Evolutionary conservation across 2,888 invertebrate genomes (phyloP).

Genomic region (Ptilodon capucinus): DNA sequence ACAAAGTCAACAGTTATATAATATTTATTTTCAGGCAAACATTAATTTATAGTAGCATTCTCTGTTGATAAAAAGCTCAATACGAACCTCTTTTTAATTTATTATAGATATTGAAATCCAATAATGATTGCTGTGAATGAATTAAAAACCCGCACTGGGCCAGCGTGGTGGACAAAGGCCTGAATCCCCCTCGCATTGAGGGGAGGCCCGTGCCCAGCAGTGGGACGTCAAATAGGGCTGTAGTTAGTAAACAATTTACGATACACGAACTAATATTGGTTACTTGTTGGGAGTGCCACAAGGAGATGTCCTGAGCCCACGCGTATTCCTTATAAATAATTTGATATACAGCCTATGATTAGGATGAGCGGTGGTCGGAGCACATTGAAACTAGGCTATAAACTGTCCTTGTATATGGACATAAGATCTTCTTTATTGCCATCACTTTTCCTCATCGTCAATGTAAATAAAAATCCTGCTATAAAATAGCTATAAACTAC

Average conservation of each 20-base stretch:
- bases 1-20: too few relatives aligned
- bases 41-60: too few relatives aligned
- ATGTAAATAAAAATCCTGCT: neutral
- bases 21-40: too few relatives aligned
- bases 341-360: conserved; percentile 36
- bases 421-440: neutral
- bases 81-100: too few relatives aligned
- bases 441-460: neutral
- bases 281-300: conserved; percentile 54
- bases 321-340: conserved; percentile 38
- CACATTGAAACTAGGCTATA: conserved; percentile 10
- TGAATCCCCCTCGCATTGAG: too few relatives aligned
- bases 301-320: conserved; percentile 52
- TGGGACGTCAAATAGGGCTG: too few relatives aligned
- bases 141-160: too few relatives aligned
- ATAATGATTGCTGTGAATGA: neutral
- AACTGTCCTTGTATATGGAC: conserved; percentile 1
- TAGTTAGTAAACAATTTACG: neutral
- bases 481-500: neutral
- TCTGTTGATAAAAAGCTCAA: too few relatives aligned
- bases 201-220: too few relatives aligned
- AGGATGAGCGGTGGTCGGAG: conserved; percentile 12
- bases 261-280: conserved; percentile 43
- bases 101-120: neutral
- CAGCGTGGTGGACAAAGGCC: too few relatives aligned